Conservation (phyloP, 1,140 invertebrate genomes). For the Sinella curviseta region DNA sequence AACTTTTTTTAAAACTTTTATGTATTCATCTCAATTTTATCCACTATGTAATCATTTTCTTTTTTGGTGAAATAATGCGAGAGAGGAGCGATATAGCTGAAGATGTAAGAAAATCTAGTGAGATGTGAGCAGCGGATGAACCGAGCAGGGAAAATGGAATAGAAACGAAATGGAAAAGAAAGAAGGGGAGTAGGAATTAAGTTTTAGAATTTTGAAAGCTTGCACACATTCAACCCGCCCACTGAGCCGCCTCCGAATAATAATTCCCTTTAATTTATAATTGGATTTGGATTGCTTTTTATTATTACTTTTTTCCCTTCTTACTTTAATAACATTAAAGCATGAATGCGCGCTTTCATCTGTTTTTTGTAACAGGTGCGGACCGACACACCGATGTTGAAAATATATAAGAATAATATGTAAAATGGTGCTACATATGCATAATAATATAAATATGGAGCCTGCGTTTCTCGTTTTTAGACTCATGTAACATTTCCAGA, state of each 20-base stretch:
- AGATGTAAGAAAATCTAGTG: not conserved
- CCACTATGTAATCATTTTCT: not conserved
- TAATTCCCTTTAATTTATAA: constrained; percentile 27
- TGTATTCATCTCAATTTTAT: constrained; percentile 9
- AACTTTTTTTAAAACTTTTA: not conserved
- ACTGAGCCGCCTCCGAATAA: constrained; percentile 19
- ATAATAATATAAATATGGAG: too few relatives aligned
- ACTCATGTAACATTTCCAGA: too few relatives aligned
- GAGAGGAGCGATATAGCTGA: not conserved
- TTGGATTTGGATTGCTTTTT: constrained; percentile 27
- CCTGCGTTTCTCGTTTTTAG: too few relatives aligned
- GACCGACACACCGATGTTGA: not conserved
- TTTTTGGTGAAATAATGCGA: not conserved
- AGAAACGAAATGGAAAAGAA: not conserved
- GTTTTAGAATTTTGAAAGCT: constrained; percentile 25
- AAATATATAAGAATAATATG: not conserved
- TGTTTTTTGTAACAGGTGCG: constrained; percentile 20
- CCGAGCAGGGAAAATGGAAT: not conserved
- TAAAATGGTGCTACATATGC: not conserved
- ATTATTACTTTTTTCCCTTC: constrained; percentile 21
- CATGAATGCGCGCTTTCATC: not conserved
- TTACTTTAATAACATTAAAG: constrained; percentile 4
- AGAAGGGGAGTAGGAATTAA: constrained; percentile 17
- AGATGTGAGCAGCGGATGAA: not conserved
- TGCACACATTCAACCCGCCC: constrained; percentile 23